phyloP scores from a whole-genome alignment of 2,113 vertebrate species.

The Eubucco bourcierii region DNA sequence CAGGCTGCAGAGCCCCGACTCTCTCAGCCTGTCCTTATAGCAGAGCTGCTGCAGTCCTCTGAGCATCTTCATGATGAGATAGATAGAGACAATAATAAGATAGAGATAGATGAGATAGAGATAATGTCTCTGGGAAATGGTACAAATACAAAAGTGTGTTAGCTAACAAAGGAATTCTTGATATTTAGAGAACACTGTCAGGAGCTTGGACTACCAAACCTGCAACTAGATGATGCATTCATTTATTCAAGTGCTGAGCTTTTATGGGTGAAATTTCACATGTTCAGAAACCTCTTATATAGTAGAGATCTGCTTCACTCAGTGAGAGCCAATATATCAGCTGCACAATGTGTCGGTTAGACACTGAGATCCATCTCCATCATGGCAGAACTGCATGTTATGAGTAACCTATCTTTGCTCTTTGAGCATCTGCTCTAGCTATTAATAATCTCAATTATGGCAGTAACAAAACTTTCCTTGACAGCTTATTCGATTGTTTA shows the following conservation, averaged over 20 bases:
- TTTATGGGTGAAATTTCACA: background rate
- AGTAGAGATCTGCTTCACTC: background rate
- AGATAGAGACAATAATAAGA: no score
- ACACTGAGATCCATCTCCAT: background rate
- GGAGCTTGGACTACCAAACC: background rate
- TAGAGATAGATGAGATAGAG: background rate
- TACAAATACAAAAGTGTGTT: background rate
- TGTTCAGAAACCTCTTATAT: background rate
- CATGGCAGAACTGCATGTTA: background rate
- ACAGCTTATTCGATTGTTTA: slow-evolving; percentile 20
- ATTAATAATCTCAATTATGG: slow-evolving; percentile 40
- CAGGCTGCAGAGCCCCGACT: no score
- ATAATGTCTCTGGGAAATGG: background rate
- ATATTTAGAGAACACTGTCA: background rate
- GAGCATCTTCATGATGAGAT: no score
- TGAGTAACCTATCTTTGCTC: background rate
- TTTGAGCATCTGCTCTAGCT: background rate
- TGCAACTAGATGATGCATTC: background rate
- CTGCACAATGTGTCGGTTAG: background rate
- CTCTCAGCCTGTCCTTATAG: no score
- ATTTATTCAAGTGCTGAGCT: background rate
- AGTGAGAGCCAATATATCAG: background rate
- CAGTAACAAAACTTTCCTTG: slow-evolving; percentile 24
- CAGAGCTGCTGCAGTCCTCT: no score
- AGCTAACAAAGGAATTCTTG: background rate